A percentile compares a stretch with the other conserved stretches of the same genome.
These are phyloP conservation scores for Tetrax tetrax DNA, from an alignment of 2,113 vertebrate genomes.

Conservation along the genomic window DNA sequence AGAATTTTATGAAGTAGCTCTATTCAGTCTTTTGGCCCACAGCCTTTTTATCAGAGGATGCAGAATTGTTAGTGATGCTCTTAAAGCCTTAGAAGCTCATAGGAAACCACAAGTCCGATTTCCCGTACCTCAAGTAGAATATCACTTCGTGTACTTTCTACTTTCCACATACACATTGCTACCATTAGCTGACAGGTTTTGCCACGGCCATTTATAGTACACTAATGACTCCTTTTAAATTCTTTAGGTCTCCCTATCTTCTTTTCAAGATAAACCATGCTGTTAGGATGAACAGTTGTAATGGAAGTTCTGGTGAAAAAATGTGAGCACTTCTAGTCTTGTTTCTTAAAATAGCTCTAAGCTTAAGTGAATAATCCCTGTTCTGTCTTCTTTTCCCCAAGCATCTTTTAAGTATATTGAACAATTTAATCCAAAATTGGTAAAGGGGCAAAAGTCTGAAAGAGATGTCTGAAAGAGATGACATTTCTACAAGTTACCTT, in stretches of 20 bases:
- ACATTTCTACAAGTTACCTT: background rate
- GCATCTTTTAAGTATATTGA: background rate
- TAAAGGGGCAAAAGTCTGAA: background rate
- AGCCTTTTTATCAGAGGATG: background rate
- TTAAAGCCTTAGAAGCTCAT: background rate
- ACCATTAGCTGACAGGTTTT: background rate
- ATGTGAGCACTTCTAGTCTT: background rate
- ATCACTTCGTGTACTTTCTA: accelerated
- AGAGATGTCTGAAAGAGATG: accelerated
- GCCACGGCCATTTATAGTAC: background rate
- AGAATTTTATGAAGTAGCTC: background rate
- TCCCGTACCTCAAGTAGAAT: background rate
- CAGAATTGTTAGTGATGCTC: background rate
- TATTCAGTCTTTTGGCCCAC: background rate
- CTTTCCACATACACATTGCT: background rate
- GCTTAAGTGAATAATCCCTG: background rate
- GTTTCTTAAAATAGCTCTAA: background rate
- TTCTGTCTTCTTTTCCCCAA: background rate
- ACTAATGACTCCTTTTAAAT: background rate
- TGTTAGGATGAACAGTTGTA: background rate
- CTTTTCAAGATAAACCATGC: background rate
- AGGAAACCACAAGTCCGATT: background rate
- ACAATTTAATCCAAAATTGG: background rate
- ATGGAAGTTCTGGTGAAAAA: background rate
- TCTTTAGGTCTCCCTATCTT: background rate